A percentile compares a stretch with the other conserved stretches of the same genome.
phyloP scores from a whole-genome alignment of 2,888 invertebrate species.

The Uloborus plumipes region DNA sequence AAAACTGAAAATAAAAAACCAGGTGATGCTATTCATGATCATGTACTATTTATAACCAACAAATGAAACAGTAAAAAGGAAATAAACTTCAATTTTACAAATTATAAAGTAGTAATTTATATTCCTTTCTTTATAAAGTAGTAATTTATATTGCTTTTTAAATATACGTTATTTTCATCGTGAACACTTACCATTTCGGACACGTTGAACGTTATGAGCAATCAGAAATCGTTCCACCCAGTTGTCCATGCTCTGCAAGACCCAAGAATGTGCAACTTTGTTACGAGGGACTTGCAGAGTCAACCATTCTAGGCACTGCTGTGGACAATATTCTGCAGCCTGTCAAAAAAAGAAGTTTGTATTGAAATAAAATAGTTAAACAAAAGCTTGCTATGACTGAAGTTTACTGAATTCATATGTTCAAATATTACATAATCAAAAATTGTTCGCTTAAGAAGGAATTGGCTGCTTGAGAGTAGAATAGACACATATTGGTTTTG shows the following conservation, averaged over 20 bases:
- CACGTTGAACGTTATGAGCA: conserved; percentile 86
- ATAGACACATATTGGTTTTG: too few relatives aligned
- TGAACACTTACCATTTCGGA: conserved; percentile 79
- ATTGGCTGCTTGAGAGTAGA: too few relatives aligned
- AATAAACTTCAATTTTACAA: too few relatives aligned
- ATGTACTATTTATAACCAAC: not conserved
- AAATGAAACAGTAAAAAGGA: not conserved
- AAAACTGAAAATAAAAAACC: too few relatives aligned
- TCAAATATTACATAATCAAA: too few relatives aligned
- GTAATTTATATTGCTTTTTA: not conserved
- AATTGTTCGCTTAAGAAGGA: too few relatives aligned
- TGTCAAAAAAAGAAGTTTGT: conserved; percentile 57
- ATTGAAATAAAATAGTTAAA: too few relatives aligned
- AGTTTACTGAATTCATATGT: too few relatives aligned
- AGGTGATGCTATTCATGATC: not conserved
- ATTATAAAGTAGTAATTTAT: not conserved
- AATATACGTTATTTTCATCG: too few relatives aligned
- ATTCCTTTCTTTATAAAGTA: not conserved
- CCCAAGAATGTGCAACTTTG: conserved; percentile 91
- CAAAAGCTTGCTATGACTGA: too few relatives aligned
- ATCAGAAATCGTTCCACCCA: conserved; percentile 93
- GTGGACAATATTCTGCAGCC: conserved; percentile 87
- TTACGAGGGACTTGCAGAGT: conserved; percentile 79
- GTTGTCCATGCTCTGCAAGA: conserved; percentile 88
- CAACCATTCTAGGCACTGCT: conserved; percentile 93